phyloP scores from a whole-genome alignment of 2,797 vertebrate genomes.

The Podargus strigoides region DNA sequence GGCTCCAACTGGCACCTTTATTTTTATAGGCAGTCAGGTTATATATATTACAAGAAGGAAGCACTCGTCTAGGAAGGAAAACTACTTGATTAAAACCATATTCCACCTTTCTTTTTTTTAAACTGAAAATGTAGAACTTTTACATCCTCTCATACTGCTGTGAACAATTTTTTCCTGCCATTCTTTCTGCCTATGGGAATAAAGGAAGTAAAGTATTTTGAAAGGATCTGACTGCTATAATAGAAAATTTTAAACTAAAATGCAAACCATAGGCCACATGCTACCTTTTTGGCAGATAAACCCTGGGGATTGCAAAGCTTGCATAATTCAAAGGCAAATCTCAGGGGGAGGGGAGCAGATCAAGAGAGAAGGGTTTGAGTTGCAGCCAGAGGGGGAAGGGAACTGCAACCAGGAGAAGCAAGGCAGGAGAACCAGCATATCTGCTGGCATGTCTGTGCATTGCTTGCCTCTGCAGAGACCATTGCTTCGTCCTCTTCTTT shows the following conservation, averaged over 20 bases:
- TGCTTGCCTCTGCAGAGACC: neutral
- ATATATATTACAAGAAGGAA: constrained; percentile 67
- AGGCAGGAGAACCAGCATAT: neutral
- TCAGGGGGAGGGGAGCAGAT: constrained; percentile 18
- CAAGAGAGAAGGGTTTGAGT: constrained; percentile 12
- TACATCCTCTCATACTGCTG: constrained; percentile 47
- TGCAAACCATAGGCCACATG: constrained; percentile 59
- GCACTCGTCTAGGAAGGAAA: constrained; percentile 64
- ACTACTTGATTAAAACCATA: constrained; percentile 66
- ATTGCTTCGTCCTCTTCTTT: neutral
- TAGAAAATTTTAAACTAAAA: constrained; percentile 58
- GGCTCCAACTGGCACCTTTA: constrained; percentile 62
- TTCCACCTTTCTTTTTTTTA: constrained; percentile 24
- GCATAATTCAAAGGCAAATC: constrained; percentile 58
- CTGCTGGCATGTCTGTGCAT: neutral
- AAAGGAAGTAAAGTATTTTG: constrained; percentile 66
- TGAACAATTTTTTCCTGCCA: constrained; percentile 62
- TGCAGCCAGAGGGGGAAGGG: neutral
- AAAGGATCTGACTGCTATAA: constrained; percentile 55
- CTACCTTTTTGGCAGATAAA: constrained; percentile 65
- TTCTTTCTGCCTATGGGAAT: constrained; percentile 63
- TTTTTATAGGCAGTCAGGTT: constrained; percentile 67
- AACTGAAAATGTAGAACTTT: constrained; percentile 52
- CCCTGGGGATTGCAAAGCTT: constrained; percentile 47
- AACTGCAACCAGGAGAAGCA: neutral